Conservation (phyloP, 2,113 vertebrate genomes). For the Trichomycterus rosablanca region DNA sequence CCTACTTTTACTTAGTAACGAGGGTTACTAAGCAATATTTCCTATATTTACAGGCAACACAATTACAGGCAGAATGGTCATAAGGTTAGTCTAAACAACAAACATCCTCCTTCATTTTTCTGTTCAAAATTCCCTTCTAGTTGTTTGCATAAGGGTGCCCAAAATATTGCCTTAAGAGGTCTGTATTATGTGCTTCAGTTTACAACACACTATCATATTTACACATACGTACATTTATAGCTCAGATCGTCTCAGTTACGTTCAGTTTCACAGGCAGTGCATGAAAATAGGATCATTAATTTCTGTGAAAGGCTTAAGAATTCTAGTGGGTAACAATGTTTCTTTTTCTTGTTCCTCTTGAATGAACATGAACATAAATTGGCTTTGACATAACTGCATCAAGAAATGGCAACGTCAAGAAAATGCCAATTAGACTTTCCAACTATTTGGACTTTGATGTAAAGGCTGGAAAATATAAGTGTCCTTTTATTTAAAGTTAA, state of each 20-base stretch:
- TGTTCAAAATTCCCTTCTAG: conserved; percentile 12
- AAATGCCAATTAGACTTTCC: too few species aligned
- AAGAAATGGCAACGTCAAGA: too few species aligned
- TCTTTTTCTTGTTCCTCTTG: too few species aligned
- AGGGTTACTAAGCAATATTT: conserved; percentile 21
- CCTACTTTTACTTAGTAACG: conserved; percentile 5
- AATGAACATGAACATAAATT: too few species aligned
- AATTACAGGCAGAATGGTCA: conserved; percentile 29
- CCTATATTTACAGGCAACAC: conserved; percentile 45
- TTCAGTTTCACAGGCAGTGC: not conserved
- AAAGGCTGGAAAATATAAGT: too few species aligned
- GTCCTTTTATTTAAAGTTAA: too few species aligned
- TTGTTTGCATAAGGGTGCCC: conserved; percentile 27
- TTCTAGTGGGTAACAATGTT: too few species aligned
- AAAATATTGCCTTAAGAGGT: conserved; percentile 26
- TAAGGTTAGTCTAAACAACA: conserved; percentile 36
- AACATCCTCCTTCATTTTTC: conserved; percentile 28
- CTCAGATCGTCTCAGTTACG: not conserved
- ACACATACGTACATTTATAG: not conserved
- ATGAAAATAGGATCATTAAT: not conserved
- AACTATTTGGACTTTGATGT: too few species aligned
- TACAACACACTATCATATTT: not conserved
- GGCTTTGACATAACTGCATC: too few species aligned
- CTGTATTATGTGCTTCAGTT: not conserved
- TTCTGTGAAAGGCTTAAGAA: not conserved